Percentiles rank a stretch among this genome's conserved stretches.
Evolutionary conservation across 2,888 invertebrate species (phyloP).

Genomic region (Pterobdella sp.): DNA sequence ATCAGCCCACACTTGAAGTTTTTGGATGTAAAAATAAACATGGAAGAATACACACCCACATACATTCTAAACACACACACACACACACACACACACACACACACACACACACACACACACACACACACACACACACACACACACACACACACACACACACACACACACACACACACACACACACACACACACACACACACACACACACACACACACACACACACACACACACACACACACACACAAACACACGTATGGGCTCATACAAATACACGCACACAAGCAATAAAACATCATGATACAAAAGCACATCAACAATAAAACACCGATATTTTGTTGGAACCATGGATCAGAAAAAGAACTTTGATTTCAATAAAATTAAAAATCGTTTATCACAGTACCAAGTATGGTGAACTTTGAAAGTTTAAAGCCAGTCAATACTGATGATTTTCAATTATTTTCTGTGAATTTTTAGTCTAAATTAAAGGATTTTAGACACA

Average conservation of each 20-base stretch:
- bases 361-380: too few species aligned
- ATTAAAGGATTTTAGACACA: too few species aligned
- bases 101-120: slow-evolving; percentile 14
- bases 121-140: slow-evolving; percentile 16
- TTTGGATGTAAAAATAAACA: background rate
- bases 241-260: slow-evolving; percentile 1
- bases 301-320: background rate
- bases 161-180: slow-evolving; percentile 16
- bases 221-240: slow-evolving; percentile 16
- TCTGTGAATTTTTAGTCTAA: too few species aligned
- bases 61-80: slow-evolving; percentile 7
- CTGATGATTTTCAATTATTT: too few species aligned
- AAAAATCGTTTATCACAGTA: too few species aligned
- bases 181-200: slow-evolving; percentile 14
- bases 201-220: slow-evolving; percentile 14
- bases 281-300: background rate
- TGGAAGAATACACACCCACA: background rate
- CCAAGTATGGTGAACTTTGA: too few species aligned
- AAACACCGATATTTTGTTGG: background rate
- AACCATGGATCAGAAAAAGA: too few species aligned
- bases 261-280: slow-evolving; percentile 8
- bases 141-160: slow-evolving; percentile 16
- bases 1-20: background rate
- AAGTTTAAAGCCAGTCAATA: too few species aligned
- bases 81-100: slow-evolving; percentile 14